A percentile compares a stretch with the other conserved stretches of the same genome.
phyloP scores from a whole-genome alignment of 2,797 vertebrate species.

The Bradypodion ventrale region DNA sequence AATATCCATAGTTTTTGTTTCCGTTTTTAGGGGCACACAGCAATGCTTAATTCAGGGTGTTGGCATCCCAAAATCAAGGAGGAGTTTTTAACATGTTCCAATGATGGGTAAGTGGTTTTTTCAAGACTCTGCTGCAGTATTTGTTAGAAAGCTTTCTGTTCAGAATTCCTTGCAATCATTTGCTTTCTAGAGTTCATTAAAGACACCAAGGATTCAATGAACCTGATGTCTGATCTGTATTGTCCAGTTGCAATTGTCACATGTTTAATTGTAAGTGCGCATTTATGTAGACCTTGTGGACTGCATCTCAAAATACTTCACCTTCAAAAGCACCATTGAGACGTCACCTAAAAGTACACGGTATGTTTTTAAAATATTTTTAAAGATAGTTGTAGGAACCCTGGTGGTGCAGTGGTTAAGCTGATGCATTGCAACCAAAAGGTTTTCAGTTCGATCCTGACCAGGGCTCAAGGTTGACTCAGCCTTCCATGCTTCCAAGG shows the following conservation, averaged over 20 bases:
- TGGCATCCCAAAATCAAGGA: conserved; percentile 99
- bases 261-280: not conserved
- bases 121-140: not conserved
- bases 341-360: not conserved
- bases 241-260: not conserved
- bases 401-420: too few relatives aligned
- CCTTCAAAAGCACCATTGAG: not conserved
- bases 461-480: too few relatives aligned
- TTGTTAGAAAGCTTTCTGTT: not conserved
- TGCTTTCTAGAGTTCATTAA: conserved; percentile 1
- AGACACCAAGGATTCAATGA: not conserved
- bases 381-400: not conserved
- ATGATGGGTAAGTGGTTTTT: conserved; percentile 90
- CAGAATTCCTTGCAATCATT: not conserved
- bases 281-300: not conserved
- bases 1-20: conserved; percentile 25
- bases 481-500: too few relatives aligned
- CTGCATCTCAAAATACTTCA: not conserved
- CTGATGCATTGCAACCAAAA: too few relatives aligned
- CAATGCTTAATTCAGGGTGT: conserved; percentile 95
- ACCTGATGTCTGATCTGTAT: not conserved
- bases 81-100: conserved; percentile 98
- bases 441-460: too few relatives aligned
- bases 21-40: conserved; percentile 90
- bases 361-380: not conserved